Conservation (phyloP, 2,888 invertebrate species). For the Plagodis dolabraria region DNA sequence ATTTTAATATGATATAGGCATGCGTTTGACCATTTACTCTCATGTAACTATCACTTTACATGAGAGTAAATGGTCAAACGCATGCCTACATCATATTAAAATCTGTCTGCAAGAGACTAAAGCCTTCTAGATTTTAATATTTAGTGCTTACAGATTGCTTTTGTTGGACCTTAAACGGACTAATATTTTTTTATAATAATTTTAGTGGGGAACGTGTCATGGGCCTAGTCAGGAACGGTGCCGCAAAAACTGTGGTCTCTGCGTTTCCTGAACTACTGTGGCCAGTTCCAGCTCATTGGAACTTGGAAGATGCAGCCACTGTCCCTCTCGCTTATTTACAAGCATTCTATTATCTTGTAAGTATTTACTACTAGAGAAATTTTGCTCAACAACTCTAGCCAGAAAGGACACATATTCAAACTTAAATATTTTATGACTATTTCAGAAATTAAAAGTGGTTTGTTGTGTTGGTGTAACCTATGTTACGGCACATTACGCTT, state of each 20-base stretch:
- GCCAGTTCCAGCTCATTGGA: slow-evolving; percentile 89
- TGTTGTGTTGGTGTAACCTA: too few relatives aligned
- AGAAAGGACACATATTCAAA: too few relatives aligned
- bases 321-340: slow-evolving; percentile 90
- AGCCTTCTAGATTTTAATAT: too few relatives aligned
- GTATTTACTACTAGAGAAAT: slow-evolving; percentile 14
- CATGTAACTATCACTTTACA: too few relatives aligned
- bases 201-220: slow-evolving; percentile 82
- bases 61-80: too few relatives aligned
- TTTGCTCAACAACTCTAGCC: too few relatives aligned
- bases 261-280: slow-evolving; percentile 82
- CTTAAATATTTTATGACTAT: not conserved
- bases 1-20: too few relatives aligned
- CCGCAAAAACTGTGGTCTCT: slow-evolving; percentile 82
- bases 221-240: slow-evolving; percentile 84
- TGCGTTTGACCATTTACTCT: too few relatives aligned
- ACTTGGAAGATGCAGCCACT: slow-evolving; percentile 89
- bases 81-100: too few relatives aligned
- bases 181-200: slow-evolving; percentile 1
- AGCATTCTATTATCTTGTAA: slow-evolving; percentile 69
- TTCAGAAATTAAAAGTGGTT: not conserved
- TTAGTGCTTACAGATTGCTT: too few relatives aligned
- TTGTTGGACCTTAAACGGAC: not conserved
- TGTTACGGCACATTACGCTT: too few relatives aligned
- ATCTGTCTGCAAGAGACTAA: too few relatives aligned